Base-by-base conservation (phyloP, 2,888 invertebrate species). In the Odontocerum albicorne region DNA sequence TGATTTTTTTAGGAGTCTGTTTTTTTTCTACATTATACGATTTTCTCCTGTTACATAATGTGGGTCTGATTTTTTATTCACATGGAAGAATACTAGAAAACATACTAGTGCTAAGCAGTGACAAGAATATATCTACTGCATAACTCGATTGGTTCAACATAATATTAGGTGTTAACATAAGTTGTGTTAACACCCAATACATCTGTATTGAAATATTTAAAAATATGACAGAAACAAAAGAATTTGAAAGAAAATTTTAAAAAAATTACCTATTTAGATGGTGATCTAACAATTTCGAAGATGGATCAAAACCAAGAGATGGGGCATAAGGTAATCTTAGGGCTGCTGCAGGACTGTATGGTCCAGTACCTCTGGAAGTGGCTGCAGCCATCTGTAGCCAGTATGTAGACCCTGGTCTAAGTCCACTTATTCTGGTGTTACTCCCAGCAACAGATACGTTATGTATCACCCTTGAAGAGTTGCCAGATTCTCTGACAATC, bases 371-470 rank as follows among this genome's bases (percentile, higher is more conserved):
- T 13, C 87, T 86, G 62, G 84, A 80, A 33, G 92, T 96, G 63
- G 85, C 83, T 16, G 94, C 94, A 15, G 92, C 90, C 46, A 94
- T 87, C 71, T 87, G 85, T 8, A 96, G 87, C 19, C 85, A 86
- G 71, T 96, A 96, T 62, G 88, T 85, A 62, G 90, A 84, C 62
- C 90, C 90, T 44, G 88, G 84, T 33, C 88, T 86, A 64, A 96
- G 79, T 74, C 92, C 92, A 56, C 88, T 88, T 67, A 96, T 76
- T 36, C 90, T 83, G 20, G 92, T 79, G 38, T 87, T 88, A 8
- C 78, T 79, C 60, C 85, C 84, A 67, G 87, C 86, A 36, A 90
- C 87, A 45, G 85, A 86, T 16, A 89, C 84, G 66, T 86, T 87
- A 70, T 85, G 85, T 22, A 84, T 74, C 51, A 83, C 77, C 69